Evolutionary conservation across 2,113 vertebrate genomes (phyloP).

Genomic region (Phyllostomus hastatus): DNA sequence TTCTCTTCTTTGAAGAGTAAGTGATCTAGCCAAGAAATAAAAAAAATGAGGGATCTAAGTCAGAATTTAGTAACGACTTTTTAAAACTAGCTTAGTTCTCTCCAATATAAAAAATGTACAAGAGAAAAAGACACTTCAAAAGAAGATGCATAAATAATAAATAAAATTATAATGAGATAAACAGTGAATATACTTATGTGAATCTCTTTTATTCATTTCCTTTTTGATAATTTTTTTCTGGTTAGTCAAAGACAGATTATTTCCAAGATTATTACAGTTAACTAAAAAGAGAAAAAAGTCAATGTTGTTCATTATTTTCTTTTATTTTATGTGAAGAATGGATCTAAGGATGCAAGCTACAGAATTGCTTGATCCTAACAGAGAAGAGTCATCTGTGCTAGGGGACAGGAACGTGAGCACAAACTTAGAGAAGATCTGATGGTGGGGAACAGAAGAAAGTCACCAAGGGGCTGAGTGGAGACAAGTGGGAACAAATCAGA

Average conservation of each 20-base stretch:
- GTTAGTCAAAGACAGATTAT: background rate
- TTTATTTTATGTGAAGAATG: background rate
- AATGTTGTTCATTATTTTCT: background rate
- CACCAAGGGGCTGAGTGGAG: background rate
- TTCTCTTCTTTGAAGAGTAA: background rate
- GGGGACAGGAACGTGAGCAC: background rate
- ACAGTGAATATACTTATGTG: background rate
- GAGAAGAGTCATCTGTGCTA: background rate
- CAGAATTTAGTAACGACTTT: background rate
- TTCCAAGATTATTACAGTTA: background rate
- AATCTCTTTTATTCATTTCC: slow-evolving; percentile 8
- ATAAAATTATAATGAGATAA: slow-evolving; percentile 8
- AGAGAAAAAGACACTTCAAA: background rate
- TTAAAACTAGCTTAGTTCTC: background rate
- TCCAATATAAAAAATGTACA: background rate
- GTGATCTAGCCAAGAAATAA: background rate
- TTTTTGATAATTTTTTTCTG: background rate
- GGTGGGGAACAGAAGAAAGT: background rate
- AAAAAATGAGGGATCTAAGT: background rate
- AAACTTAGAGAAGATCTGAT: background rate
- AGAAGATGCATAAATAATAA: background rate
- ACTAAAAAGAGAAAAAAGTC: background rate
- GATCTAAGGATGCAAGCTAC: background rate
- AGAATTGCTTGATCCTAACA: background rate
- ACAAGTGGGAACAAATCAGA: background rate